Base-by-base conservation (phyloP, 2,888 invertebrate species). In the Chelonus formosanus region DNA sequence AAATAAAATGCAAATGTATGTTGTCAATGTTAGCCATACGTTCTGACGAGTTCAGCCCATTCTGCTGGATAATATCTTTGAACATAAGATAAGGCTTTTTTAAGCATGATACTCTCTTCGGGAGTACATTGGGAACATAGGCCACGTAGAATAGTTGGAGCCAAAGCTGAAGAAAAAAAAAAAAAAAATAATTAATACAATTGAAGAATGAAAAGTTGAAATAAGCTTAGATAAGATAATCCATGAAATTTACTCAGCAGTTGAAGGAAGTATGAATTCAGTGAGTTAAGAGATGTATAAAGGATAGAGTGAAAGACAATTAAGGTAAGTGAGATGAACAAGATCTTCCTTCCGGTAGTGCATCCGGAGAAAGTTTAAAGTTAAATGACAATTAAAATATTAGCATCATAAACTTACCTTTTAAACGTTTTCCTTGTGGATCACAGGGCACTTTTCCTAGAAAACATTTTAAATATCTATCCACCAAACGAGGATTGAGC, bases 381-480 rank as follows among this genome's bases (percentile, higher is more conserved):
- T 63, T 72, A 54, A 47, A 60, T 53, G 52, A 52, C 48, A 64
- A 65, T 56, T 59, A 58, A 65, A 55, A 53, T 54, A 65, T 62
- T 58, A 61, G 8, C 44, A 43, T 55, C 47, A 52, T 55, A 56
- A 53, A 69, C 66, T 86, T 85, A 92, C 92, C 91, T 85, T 91
- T 92, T 20, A 92, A 84, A 71, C 91, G 86, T 73, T 90, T 88
- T 64, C 92, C 92, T 44, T 92, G 89, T 1, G 91, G 89, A 78
- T 92, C 92, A 73, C 92, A 92, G 0, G 91, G 89, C 0, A 88
- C 91, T 81, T 92, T 91, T 4, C 91, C 91, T 7, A 91, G 85
- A 6, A 91, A 91, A 77, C 92, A 92, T 81, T 91, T 91, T 62
- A 92, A 86, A 79, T 91, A 91, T 73, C 91, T 86, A 81, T 87